A percentile compares a stretch with the other conserved stretches of the same genome.
phyloP scores from a whole-genome alignment of 1,140 invertebrate species.

The Lepidurus packardi region DNA sequence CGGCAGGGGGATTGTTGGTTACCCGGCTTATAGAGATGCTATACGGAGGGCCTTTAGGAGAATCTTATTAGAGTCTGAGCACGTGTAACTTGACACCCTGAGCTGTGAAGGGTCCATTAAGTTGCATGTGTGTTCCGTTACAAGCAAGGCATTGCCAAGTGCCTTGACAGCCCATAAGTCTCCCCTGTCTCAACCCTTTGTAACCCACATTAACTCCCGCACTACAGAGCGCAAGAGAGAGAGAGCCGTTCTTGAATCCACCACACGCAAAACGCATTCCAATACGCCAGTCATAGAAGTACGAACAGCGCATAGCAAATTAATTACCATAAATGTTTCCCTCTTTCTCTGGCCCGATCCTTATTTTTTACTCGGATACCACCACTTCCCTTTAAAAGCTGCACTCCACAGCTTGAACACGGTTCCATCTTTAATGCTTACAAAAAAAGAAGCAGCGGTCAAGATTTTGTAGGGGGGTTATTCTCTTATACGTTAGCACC shows the following conservation, averaged over 20 bases:
- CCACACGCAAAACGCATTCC: slow-evolving; percentile 17
- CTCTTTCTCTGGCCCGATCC: background rate
- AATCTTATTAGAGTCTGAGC: slow-evolving; percentile 19
- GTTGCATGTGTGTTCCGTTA: slow-evolving; percentile 21
- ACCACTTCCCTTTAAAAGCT: too few relatives aligned
- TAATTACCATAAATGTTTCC: background rate
- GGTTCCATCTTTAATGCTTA: too few relatives aligned
- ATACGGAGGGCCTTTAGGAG: slow-evolving; percentile 7
- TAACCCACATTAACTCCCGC: background rate
- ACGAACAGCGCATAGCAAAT: background rate
- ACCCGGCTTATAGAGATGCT: slow-evolving; percentile 8
- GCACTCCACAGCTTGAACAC: too few relatives aligned
- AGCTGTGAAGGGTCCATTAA: slow-evolving; percentile 21
- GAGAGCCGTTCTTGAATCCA: background rate
- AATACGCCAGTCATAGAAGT: background rate
- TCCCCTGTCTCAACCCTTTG: slow-evolving; percentile 14
- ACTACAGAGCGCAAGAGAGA: background rate
- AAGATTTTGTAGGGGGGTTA: too few relatives aligned
- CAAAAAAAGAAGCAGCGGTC: too few relatives aligned
- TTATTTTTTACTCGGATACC: too few relatives aligned
- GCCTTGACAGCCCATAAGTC: slow-evolving; percentile 15
- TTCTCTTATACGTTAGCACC: too few relatives aligned
- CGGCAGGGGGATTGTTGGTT: background rate
- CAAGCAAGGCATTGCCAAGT: slow-evolving; percentile 17
- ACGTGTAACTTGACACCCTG: slow-evolving; percentile 21